Base-by-base conservation (phyloP, 2,888 invertebrate genomes). In the Bombylius major region DNA sequence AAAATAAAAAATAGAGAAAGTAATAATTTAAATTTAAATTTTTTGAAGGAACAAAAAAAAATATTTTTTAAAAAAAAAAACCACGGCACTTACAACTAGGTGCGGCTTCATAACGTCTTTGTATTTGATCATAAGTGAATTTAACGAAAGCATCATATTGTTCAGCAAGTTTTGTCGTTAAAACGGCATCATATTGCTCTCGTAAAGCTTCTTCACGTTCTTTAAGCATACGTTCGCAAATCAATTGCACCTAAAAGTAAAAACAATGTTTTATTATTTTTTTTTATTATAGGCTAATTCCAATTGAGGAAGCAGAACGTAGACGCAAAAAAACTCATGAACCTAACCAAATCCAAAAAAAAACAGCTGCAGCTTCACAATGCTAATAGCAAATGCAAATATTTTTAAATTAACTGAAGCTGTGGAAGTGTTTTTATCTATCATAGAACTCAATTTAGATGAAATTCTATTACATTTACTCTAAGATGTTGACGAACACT, bases 61-160 rank as follows among this genome's bases (percentile, higher is more conserved):
- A n/a, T n/a, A n/a, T n/a, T 23, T 2, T 23, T 23, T 23, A 23
- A 23, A 3, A 23, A 23, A 23, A 23, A 23, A 1, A 23, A 23
- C 1, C 1, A 23, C 23, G 23, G 3, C 23, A 61, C 75, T 71
- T 66, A 75, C 74, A 75, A 65, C 74, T 75, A 46, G 74, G 74
- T 57, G 75, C 72, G 58, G 75, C 74, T 68, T 75, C 75, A 63
- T 79, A 86, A 67, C 83, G 81, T 76, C 82, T 86, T 71, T 89
- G 89, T 69, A 98, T 89, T 81, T 98, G 97, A 78, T 99, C 98
- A 67, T 92, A 87, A 66, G 97, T 97, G 77, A 98, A 98, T 77
- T 94, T 94, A 61, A 97, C 94, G 76, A 98, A 99, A 69, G 96
- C 92, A 75, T 98, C 97, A 72, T 98, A 98, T 77, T 98, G 97